phyloP scores from a whole-genome alignment of 1,140 invertebrate genomes.

The Dreissena rostriformis region DNA sequence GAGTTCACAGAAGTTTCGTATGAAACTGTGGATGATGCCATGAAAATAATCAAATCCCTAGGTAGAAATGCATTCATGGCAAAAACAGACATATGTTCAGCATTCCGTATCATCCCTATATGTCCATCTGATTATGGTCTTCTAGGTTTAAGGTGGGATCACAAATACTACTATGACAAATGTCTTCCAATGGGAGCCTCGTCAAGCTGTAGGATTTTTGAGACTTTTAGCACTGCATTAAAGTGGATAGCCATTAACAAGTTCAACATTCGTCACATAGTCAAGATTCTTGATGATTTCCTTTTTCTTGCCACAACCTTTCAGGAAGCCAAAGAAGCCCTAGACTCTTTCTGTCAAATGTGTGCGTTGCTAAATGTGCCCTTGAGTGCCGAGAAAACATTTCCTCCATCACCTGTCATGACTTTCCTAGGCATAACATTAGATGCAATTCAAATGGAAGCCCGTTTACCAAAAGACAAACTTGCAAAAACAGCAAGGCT shows the following conservation, averaged over 20 bases:
- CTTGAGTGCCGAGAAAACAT: no score
- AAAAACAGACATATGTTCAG: no score
- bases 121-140: constrained; percentile 45
- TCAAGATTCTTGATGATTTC: constrained; percentile 57
- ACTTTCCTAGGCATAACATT: not conserved
- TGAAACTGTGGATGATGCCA: no score
- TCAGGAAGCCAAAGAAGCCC: constrained; percentile 29
- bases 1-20: no score
- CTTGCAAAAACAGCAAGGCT: no score
- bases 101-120: constrained; percentile 47
- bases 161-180: constrained; percentile 59
- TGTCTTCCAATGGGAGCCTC: constrained; percentile 47
- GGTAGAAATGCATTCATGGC: no score
- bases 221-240: constrained; percentile 45
- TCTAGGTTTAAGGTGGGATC: constrained; percentile 56
- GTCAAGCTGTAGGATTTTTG: constrained; percentile 53
- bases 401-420: not conserved
- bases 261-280: not conserved
- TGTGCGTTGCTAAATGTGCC: no score
- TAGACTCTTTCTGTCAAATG: no score
- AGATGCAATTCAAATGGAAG: no score
- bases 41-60: no score
- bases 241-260: constrained; percentile 47
- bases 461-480: no score
- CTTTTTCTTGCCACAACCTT: constrained; percentile 29